phyloP scores from a whole-genome alignment of 2,113 vertebrate species.

The Fregata magnificens region DNA sequence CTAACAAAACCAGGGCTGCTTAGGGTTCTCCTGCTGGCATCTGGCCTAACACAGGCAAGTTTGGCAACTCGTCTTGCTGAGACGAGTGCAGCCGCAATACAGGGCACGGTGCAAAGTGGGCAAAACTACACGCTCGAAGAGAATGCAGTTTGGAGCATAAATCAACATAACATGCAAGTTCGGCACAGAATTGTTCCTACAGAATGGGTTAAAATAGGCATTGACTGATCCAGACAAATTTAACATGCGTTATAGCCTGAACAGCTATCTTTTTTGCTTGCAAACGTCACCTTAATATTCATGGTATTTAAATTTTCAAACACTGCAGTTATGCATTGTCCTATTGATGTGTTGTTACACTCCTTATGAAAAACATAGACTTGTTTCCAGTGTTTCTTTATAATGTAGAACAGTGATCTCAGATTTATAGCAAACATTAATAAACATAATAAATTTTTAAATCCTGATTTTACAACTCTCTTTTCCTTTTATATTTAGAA shows the following conservation, averaged over 20 bases:
- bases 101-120: background rate
- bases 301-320: background rate
- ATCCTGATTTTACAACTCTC: background rate
- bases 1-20: background rate
- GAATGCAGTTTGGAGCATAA: background rate
- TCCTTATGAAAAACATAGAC: background rate
- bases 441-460: background rate
- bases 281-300: background rate
- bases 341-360: background rate
- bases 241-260: background rate
- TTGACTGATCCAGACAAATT: background rate
- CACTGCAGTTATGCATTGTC: background rate
- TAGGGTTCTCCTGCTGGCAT: background rate
- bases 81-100: accelerated
- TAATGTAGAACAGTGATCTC: background rate
- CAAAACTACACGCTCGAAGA: background rate
- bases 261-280: background rate
- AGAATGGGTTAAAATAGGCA: background rate
- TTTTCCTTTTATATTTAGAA: background rate
- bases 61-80: background rate
- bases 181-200: background rate
- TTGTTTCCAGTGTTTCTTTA: background rate
- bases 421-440: background rate
- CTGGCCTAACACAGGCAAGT: background rate
- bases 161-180: background rate